Base-by-base conservation (phyloP, 2,113 vertebrate species). In the Morone chrysops region DNA sequence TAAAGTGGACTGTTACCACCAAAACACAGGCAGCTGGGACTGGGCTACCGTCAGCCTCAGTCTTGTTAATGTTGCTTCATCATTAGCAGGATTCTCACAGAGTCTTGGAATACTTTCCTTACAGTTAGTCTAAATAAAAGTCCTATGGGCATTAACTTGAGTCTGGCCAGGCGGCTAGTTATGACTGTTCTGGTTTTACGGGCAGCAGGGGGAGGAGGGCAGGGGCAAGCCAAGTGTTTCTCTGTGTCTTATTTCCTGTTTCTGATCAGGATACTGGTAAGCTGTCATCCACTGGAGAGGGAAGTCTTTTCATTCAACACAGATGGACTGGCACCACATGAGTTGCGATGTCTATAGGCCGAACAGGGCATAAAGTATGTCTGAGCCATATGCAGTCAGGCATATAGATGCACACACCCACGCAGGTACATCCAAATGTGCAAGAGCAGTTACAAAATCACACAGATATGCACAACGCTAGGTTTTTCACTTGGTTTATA, bases 101-200 rank as follows among this genome's bases (percentile, higher is more conserved):
- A 86, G 80, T 90, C 89, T 85, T 75, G 88, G 70, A 92, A 93
- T 90, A 93, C 68, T 93, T 94, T 94, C 87, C 87, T 90, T 80
- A 77, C 75, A 84, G 75, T 90, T 84, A 89, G 82, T 91, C 90
- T 92, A 90, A 93, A 93, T 90, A 94, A 85, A 83, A 76, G 83
- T 74, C 85, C 56, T 20, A 57, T 48, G 66, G 82, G 61, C 70
- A 86, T 83, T 76, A 88, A 80, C 75, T 59, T 75, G 77, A 89
- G 87, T 91, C 88, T 86, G 85, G 83, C 79, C 82, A 90, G 88
- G 77, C 84, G 65, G 81, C 53, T 48, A 57, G 73, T 70, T 74
- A 54, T 67, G 81, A 84, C 82, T 84, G 77, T 60, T 89, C 82
- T 78, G 73, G 67, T 62, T 89, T 88, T 89, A 77, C 43, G 57